Evolutionary conservation across 2,888 invertebrate species (phyloP).

Genomic region (Tholera decimalis): DNA sequence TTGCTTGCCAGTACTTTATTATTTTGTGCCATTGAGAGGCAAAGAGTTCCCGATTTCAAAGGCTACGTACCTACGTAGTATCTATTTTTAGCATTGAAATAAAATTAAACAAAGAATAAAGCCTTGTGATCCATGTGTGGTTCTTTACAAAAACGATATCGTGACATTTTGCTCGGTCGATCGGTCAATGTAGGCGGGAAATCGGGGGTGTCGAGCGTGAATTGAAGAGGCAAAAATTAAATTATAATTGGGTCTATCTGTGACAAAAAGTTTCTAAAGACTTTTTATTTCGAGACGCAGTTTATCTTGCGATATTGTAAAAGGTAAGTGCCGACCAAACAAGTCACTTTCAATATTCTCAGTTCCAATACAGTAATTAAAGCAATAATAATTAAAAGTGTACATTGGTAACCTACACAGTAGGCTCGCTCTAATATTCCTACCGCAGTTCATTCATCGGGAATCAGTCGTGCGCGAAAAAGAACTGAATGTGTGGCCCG

Average conservation of each 20-base stretch:
- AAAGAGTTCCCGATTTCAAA: conserved; percentile 34
- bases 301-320: too few species aligned
- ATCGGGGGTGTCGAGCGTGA: conserved; percentile 17
- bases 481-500: conserved; percentile 84
- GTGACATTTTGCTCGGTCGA: conserved; percentile 34
- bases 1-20: conserved; percentile 43
- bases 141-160: conserved; percentile 32
- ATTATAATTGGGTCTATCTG: too few species aligned
- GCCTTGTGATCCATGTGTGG: conserved; percentile 36
- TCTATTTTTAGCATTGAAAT: conserved; percentile 36
- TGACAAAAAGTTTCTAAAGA: not conserved
- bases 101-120: conserved; percentile 44
- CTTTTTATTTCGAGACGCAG: not conserved
- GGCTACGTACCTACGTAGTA: conserved; percentile 13
- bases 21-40: conserved; percentile 32
- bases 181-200: conserved; percentile 1
- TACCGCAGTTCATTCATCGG: conserved; percentile 84
- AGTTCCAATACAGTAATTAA: conserved; percentile 26
- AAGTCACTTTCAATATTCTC: not conserved
- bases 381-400: conserved; percentile 60
- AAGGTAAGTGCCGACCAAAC: not conserved
- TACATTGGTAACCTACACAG: conserved; percentile 46
- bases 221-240: conserved; percentile 6
- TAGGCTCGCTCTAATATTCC: conserved; percentile 71
- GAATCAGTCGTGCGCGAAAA: conserved; percentile 82